A percentile compares a stretch with the other conserved stretches of the same genome.
Conservation (phyloP, 2,113 vertebrate genomes). For the Picathartes gymnocephalus region DNA sequence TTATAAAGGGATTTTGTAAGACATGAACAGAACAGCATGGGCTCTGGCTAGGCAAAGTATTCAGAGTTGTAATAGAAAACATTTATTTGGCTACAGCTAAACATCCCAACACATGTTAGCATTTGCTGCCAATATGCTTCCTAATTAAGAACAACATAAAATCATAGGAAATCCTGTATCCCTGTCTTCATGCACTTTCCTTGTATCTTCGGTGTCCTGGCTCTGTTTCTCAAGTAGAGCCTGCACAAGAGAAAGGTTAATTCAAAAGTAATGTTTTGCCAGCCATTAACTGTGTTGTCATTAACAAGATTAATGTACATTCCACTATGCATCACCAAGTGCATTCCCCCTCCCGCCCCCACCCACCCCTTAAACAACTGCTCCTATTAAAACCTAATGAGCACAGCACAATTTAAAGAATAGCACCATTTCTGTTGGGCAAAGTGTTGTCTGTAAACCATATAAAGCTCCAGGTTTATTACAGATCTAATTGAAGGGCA, state of each 20-base stretch:
- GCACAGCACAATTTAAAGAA: conserved; percentile 60
- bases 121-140: conserved; percentile 86
- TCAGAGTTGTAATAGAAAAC: conserved; percentile 90
- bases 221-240: conserved; percentile 60
- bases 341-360: conserved; percentile 43
- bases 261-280: conserved; percentile 75
- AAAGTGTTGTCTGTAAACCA: conserved; percentile 49
- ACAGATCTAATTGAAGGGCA: conserved; percentile 51
- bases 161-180: conserved; percentile 84
- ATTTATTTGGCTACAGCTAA: conserved; percentile 88
- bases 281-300: conserved; percentile 71
- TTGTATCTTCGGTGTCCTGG: conserved; percentile 62
- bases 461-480: conserved; percentile 57
- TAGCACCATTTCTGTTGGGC: conserved; percentile 33
- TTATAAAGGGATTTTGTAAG: conserved; percentile 84
- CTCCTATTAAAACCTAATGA: conserved; percentile 76
- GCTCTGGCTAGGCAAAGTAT: conserved; percentile 81
- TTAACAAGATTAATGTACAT: conserved; percentile 76
- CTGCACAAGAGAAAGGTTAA: conserved; percentile 60
- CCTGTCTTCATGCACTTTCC: conserved; percentile 71
- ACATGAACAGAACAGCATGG: conserved; percentile 84
- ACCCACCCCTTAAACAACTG: conserved; percentile 69
- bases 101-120: conserved; percentile 90
- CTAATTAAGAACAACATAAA: conserved; percentile 89
- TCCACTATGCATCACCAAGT: conserved; percentile 69